Conservation (phyloP, 2,888 invertebrate genomes). For the Germaria angustata region DNA sequence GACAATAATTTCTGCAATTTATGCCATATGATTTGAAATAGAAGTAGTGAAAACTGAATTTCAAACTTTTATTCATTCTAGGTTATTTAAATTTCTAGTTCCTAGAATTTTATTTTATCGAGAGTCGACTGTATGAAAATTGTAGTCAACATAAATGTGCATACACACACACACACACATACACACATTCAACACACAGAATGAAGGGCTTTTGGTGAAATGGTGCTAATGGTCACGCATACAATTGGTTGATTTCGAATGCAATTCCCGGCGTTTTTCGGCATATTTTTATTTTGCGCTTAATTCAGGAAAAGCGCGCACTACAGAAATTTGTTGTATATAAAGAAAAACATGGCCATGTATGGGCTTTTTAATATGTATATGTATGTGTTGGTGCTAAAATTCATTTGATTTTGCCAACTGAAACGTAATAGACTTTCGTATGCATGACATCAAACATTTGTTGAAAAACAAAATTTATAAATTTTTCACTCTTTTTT, state of each 20-base stretch:
- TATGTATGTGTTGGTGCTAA: neutral
- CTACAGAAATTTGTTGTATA: neutral
- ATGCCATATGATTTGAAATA: no score
- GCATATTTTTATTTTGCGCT: neutral
- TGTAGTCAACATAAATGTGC: neutral
- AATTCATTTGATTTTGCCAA: slow-evolving; percentile 37
- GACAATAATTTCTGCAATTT: no score
- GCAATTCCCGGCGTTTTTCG: slow-evolving; percentile 24
- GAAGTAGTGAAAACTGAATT: no score
- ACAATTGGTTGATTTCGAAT: slow-evolving; percentile 38
- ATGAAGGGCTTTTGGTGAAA: neutral
- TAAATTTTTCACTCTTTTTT: neutral
- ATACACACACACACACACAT: neutral
- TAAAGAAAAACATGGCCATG: neutral
- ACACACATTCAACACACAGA: neutral
- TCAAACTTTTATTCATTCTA: no score
- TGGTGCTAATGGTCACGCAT: slow-evolving; percentile 52
- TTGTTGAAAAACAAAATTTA: slow-evolving; percentile 44
- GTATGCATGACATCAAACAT: slow-evolving; percentile 37
- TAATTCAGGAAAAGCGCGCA: neutral
- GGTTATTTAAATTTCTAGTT: no score
- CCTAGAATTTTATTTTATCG: no score
- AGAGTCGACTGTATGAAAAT: no score
- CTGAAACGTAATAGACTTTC: slow-evolving; percentile 47
- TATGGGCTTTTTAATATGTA: neutral